These are phyloP conservation scores for Calyptommatus sinebrachiatus DNA, from an alignment of 2,113 vertebrate genomes.

Conservation along the genomic window DNA sequence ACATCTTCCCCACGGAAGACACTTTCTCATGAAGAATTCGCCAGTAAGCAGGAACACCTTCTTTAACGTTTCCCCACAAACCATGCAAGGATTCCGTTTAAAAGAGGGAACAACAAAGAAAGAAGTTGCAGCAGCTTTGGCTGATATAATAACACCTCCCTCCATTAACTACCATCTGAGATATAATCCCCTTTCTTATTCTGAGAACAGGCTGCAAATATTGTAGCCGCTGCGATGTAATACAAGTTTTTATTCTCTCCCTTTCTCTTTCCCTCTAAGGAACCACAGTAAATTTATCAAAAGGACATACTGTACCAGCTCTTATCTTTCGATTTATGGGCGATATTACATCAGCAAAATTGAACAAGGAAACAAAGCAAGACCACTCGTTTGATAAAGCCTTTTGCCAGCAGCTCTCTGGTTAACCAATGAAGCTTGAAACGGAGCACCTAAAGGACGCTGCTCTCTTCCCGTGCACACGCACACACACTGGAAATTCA, in stretches of 20 bases:
- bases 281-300: conserved; percentile 36
- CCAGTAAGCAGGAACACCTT: background rate
- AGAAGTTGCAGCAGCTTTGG: background rate
- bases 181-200: conserved; percentile 12
- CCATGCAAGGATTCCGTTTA: background rate
- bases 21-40: background rate
- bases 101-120: background rate
- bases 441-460: background rate
- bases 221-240: conserved; percentile 12
- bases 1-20: background rate
- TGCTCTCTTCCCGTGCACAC: background rate
- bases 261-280: conserved; percentile 9
- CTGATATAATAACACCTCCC: background rate
- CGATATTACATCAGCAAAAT: conserved; percentile 35
- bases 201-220: conserved; percentile 3
- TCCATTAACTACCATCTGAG: background rate
- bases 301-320: conserved; percentile 28
- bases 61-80: no score
- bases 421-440: conserved; percentile 14
- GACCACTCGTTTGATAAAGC: conserved; percentile 4
- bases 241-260: conserved; percentile 17
- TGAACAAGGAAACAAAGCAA: conserved; percentile 28
- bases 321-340: conserved; percentile 34
- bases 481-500: background rate
- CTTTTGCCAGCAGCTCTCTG: background rate